Base-by-base conservation (phyloP, 2,797 vertebrate species). In the Champsocephalus esox region DNA sequence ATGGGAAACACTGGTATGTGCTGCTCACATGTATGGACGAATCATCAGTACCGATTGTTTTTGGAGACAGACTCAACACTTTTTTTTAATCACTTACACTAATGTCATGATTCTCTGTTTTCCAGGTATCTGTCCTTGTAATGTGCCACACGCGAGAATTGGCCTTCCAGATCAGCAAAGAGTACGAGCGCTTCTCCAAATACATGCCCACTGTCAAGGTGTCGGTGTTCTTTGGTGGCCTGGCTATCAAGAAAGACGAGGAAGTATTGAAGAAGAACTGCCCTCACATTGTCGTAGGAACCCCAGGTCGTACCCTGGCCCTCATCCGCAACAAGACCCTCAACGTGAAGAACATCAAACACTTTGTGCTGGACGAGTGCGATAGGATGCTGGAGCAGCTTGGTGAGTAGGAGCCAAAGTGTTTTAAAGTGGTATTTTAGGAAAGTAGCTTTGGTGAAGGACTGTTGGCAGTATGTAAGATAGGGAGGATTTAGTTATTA, bases 101-200 rank as follows among this genome's bases (percentile, higher is more conserved):
- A 11, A 32, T 62, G 13, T 59, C 19, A 4, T 52, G 0, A 3
- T 69, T 50, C n/a, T 48, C 8, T 61, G 11, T 50, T 3, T 67
- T 1, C 12, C 79, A 97, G 96, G 97, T 98, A 12, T 95, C 95
- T 0, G 97, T 97, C 56, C 92, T 97, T 46, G 97, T 97, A 50
- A 97, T 97, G 96, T 98, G 97, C 82, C 97, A 97, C 87, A 98
- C 96, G 0, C 92, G 96, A 32, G 96, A 98, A 88, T 84, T 98
- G 86, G 96, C 97, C 62, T 98, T 98, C 91, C 97, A 98, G 91
- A 98, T 97, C 89, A 97, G 97, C 92, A 97, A 97, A 88, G 97
- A 97, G 75, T 97, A 97, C 0, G 96, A 98, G 86, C 95, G 97
- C 68, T 98, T 98, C 90, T 97, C 96, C 73, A 98, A 98, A 88